These are phyloP conservation scores for Megalonaias nervosa DNA, from an alignment of 1,140 invertebrate genomes.

Conservation along the genomic window DNA sequence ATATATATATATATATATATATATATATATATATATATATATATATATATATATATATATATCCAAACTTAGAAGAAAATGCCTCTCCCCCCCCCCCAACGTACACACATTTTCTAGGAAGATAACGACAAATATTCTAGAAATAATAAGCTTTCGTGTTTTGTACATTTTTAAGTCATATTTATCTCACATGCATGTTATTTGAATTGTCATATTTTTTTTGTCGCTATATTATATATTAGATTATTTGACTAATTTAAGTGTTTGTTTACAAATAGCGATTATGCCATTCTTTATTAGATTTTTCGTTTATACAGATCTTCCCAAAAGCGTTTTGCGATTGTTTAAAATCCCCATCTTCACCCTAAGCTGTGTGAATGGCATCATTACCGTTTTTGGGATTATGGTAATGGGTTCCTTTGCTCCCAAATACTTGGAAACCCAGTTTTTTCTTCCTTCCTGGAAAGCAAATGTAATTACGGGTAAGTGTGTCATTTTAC, in stretches of 20 bases:
- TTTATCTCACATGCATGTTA: background rate
- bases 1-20: too few relatives aligned
- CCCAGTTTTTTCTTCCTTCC: slow-evolving; percentile 47
- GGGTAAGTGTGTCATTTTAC: slow-evolving; percentile 23
- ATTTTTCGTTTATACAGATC: slow-evolving; percentile 85
- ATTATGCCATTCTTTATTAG: background rate
- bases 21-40: too few relatives aligned
- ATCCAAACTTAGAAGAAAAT: too few relatives aligned
- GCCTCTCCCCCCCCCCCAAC: too few relatives aligned
- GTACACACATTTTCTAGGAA: too few relatives aligned
- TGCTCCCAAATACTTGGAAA: slow-evolving; percentile 53
- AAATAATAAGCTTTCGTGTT: background rate
- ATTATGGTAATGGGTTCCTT: slow-evolving; percentile 36
- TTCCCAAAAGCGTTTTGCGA: slow-evolving; percentile 75
- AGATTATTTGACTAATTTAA: background rate
- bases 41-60: too few relatives aligned
- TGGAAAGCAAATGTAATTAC: slow-evolving; percentile 52
- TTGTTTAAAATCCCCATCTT: slow-evolving; percentile 41
- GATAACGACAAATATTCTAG: too few relatives aligned
- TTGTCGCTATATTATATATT: background rate
- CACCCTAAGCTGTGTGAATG: slow-evolving; percentile 9
- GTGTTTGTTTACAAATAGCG: background rate
- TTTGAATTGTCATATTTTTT: background rate
- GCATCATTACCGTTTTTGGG: slow-evolving; percentile 30
- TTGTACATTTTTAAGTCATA: background rate